phyloP scores from a whole-genome alignment of 2,113 vertebrate genomes.

The Eudyptes chrysolophus region DNA sequence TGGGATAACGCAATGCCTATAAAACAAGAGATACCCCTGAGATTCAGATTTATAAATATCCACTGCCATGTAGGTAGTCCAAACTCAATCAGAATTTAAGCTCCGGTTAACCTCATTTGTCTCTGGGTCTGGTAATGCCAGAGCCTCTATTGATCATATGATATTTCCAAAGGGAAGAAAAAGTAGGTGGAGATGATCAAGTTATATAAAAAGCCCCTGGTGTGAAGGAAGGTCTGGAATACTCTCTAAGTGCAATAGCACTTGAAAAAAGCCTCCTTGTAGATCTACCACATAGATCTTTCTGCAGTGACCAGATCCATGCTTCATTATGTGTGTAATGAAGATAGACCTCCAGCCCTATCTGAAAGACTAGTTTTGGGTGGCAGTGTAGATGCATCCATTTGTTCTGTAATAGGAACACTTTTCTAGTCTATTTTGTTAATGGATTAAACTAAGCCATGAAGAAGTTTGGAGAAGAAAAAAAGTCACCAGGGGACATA shows the following conservation, averaged over 20 bases:
- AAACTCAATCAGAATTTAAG: background rate
- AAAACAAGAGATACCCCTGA: background rate
- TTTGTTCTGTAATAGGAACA: background rate
- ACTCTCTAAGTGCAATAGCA: background rate
- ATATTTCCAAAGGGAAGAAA: background rate
- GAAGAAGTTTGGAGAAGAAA: background rate
- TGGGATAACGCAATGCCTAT: background rate
- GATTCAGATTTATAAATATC: background rate
- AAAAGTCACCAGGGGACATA: background rate
- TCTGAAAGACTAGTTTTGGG: background rate
- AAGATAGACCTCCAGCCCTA: background rate
- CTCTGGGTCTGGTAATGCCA: background rate
- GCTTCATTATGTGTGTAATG: fast-evolving
- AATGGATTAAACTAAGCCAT: background rate
- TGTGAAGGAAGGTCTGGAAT: background rate
- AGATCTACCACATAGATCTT: background rate
- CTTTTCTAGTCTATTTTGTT: background rate
- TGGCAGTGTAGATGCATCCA: background rate
- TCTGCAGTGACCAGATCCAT: background rate
- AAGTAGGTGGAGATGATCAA: background rate
- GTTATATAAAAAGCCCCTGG: background rate
- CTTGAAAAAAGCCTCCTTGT: background rate
- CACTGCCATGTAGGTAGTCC: background rate
- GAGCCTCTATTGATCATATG: background rate
- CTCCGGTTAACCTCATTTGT: background rate